These are phyloP conservation scores for Cyaniris semiargus DNA, from an alignment of 2,888 invertebrate genomes.

Conservation along the genomic window DNA sequence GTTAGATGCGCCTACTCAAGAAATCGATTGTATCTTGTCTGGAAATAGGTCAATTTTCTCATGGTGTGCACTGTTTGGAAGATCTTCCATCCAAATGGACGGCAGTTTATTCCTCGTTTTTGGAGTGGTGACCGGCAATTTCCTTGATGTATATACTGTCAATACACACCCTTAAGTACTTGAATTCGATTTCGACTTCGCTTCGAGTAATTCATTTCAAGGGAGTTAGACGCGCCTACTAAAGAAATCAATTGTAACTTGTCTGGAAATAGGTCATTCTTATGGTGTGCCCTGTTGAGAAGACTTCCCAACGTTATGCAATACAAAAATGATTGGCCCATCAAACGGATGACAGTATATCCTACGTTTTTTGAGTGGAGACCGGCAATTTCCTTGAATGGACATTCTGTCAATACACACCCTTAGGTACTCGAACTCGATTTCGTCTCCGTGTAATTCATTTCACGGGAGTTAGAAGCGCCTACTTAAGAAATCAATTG, in stretches of 20 bases:
- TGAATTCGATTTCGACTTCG: constrained; percentile 27
- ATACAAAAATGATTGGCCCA: no score
- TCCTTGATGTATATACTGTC: no score
- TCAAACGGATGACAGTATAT: no score
- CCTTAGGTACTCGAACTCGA: neutral
- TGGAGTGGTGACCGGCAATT: no score
- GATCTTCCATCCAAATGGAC: no score
- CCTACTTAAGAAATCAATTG: neutral
- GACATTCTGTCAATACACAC: no score
- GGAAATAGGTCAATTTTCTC: neutral
- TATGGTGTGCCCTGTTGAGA: neutral
- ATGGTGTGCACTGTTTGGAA: neutral
- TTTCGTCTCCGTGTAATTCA: constrained; percentile 33
- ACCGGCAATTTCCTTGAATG: no score
- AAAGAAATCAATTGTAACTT: neutral
- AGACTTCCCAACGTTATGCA: no score
- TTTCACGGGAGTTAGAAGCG: neutral
- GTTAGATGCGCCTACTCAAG: neutral
- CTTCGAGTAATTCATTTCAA: constrained; percentile 25
- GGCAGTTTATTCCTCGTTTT: no score
- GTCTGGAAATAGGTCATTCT: neutral
- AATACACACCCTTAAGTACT: neutral
- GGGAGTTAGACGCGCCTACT: neutral
- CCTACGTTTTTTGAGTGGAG: no score
- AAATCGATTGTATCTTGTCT: neutral